Percentiles rank a stretch among this genome's conserved stretches.
Conservation (phyloP, 2,888 invertebrate species). For the Masnerella sp. region DNA sequence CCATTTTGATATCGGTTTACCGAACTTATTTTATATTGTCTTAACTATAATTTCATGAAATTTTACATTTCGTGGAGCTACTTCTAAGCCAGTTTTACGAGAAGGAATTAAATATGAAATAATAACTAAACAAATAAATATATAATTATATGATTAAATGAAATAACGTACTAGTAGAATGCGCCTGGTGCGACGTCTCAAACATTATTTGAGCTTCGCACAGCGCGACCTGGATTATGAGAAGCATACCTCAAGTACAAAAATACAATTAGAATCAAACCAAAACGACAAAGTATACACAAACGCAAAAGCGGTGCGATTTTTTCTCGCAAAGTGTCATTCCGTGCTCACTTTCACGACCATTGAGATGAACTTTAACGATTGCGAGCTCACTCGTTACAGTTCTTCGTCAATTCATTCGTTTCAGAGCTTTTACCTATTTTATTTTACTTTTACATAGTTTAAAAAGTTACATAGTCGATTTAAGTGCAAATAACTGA, state of each 20-base stretch:
- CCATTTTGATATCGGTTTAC: slow-evolving; percentile 2
- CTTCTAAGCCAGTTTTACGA: slow-evolving; percentile 7
- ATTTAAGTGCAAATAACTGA: too few species aligned
- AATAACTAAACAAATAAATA: too few species aligned
- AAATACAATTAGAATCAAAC: slow-evolving; percentile 56
- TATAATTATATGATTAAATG: too few species aligned
- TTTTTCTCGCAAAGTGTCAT: slow-evolving; percentile 38
- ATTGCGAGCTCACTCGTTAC: slow-evolving; percentile 18
- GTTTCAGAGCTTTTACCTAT: neutral
- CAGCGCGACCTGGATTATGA: slow-evolving; percentile 46
- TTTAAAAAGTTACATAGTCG: neutral
- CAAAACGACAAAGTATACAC: slow-evolving; percentile 37
- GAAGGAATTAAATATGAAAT: slow-evolving; percentile 24
- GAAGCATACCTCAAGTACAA: slow-evolving; percentile 59
- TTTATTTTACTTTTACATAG: neutral
- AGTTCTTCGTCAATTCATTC: slow-evolving; percentile 14
- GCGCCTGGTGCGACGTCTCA: slow-evolving; percentile 19
- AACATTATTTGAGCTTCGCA: slow-evolving; percentile 29
- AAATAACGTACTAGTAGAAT: slow-evolving; percentile 31
- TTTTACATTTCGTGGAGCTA: neutral
- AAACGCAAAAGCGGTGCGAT: slow-evolving; percentile 25
- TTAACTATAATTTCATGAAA: neutral
- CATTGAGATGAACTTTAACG: slow-evolving; percentile 30
- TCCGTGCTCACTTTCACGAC: slow-evolving; percentile 3
- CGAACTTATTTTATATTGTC: neutral